Evolutionary conservation across 1,140 invertebrate species (phyloP).

Genomic region (Chironomus tepperi): DNA sequence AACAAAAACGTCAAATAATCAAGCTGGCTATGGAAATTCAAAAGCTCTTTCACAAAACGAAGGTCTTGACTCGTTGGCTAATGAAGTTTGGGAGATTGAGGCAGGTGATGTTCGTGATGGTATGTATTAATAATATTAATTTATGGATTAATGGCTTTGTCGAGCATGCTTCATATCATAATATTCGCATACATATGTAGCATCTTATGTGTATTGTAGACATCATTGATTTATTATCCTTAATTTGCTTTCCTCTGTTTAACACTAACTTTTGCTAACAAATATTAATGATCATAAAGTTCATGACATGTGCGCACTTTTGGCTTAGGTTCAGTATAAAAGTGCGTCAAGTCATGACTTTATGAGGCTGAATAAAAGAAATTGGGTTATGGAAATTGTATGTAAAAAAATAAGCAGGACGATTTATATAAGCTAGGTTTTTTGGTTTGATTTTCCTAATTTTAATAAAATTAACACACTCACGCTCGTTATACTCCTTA

Average conservation of each 20-base stretch:
- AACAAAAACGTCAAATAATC: slow-evolving; percentile 43
- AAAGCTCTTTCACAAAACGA: slow-evolving; percentile 89
- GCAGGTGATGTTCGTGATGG: slow-evolving; percentile 88
- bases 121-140: slow-evolving; percentile 41
- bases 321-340: too few species aligned
- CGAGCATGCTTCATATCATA: not conserved
- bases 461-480: not conserved
- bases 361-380: not conserved
- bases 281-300: not conserved
- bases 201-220: too few species aligned
- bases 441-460: not conserved
- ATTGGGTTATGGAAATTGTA: not conserved
- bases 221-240: too few species aligned
- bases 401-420: slow-evolving; percentile 24
- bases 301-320: too few species aligned
- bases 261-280: not conserved
- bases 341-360: too few species aligned
- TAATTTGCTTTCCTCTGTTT: not conserved
- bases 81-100: slow-evolving; percentile 82
- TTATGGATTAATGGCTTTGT: not conserved
- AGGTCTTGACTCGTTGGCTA: slow-evolving; percentile 70
- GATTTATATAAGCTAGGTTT: slow-evolving; percentile 20
- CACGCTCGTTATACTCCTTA: too few species aligned
- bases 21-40: slow-evolving; percentile 37
- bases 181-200: not conserved